Evolutionary conservation across 1,140 invertebrate genomes (phyloP).

Genomic region (Drosophila pseudoananassae): DNA sequence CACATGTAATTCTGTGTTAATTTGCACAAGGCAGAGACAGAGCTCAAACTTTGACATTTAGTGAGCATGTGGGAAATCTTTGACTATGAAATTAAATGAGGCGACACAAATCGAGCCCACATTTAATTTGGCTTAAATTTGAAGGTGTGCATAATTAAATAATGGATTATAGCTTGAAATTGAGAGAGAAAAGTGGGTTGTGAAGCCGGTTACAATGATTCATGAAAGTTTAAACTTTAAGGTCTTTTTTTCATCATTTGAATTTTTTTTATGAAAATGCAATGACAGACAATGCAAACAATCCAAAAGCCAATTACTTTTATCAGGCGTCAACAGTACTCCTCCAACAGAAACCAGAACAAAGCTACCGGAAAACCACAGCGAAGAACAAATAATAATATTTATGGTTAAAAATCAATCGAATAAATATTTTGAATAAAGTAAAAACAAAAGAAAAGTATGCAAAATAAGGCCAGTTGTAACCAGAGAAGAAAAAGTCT

Average conservation of each 20-base stretch:
- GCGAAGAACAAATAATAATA: constrained; percentile 31
- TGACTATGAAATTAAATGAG: constrained; percentile 39
- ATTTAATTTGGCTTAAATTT: background rate
- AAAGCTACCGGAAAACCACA: constrained; percentile 5
- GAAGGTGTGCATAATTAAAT: constrained; percentile 24
- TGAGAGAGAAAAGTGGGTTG: background rate
- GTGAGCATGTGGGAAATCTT: constrained; percentile 32
- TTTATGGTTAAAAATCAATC: constrained; percentile 38
- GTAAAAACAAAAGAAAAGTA: constrained; percentile 22
- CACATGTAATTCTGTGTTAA: constrained; percentile 38
- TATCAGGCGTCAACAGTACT: constrained; percentile 40
- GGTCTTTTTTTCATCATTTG: too few relatives aligned
- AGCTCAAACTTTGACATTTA: constrained; percentile 61
- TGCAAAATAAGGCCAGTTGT: constrained; percentile 14
- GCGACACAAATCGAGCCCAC: constrained; percentile 22
- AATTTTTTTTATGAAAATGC: background rate
- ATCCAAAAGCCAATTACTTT: constrained; percentile 36
- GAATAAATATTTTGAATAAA: constrained; percentile 40
- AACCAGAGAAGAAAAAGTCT: constrained; percentile 9
- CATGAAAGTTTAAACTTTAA: too few relatives aligned
- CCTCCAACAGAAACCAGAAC: constrained; percentile 25
- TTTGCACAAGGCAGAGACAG: constrained; percentile 2
- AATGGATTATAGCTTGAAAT: background rate
- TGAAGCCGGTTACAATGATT: background rate
- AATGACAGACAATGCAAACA: constrained; percentile 25